phyloP scores from a whole-genome alignment of 1,140 invertebrate genomes.

The Plectrocnemia conspersa region DNA sequence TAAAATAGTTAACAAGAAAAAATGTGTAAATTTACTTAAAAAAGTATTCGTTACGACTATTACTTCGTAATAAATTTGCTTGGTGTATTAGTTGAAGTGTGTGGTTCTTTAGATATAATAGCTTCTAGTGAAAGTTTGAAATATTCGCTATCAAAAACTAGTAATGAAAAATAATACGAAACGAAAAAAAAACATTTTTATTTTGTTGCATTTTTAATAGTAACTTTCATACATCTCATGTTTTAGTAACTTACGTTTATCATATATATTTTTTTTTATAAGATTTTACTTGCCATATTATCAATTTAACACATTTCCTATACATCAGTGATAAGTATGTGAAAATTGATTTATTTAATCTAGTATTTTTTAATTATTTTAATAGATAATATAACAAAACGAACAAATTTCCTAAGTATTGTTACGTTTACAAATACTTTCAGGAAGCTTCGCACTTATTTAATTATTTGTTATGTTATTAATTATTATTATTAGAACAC shows the following conservation, averaged over 20 bases:
- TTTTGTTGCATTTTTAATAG: slow-evolving; percentile 6
- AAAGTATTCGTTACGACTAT: slow-evolving; percentile 15
- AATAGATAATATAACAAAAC: slow-evolving; percentile 2
- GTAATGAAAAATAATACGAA: not conserved
- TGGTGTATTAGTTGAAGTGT: slow-evolving; percentile 24
- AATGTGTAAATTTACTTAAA: slow-evolving; percentile 21
- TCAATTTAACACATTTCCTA: slow-evolving; percentile 16
- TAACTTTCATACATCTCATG: no score
- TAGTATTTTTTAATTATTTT: slow-evolving; percentile 15
- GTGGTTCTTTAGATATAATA: slow-evolving; percentile 23
- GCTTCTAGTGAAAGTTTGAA: slow-evolving; percentile 22
- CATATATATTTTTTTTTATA: no score
- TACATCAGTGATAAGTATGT: slow-evolving; percentile 10
- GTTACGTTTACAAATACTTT: no score
- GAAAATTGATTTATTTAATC: slow-evolving; percentile 12
- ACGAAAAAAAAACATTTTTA: no score
- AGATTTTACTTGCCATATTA: slow-evolving; percentile 20
- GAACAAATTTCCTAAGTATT: no score
- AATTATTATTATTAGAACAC: no score
- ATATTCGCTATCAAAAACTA: slow-evolving; percentile 6
- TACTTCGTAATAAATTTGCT: slow-evolving; percentile 11
- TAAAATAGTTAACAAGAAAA: slow-evolving; percentile 11
- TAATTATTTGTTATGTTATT: no score
- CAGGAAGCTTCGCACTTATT: no score
- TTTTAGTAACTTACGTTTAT: slow-evolving; percentile 9